phyloP scores from a whole-genome alignment of 1,140 invertebrate species.

The Ceratina australensis region DNA sequence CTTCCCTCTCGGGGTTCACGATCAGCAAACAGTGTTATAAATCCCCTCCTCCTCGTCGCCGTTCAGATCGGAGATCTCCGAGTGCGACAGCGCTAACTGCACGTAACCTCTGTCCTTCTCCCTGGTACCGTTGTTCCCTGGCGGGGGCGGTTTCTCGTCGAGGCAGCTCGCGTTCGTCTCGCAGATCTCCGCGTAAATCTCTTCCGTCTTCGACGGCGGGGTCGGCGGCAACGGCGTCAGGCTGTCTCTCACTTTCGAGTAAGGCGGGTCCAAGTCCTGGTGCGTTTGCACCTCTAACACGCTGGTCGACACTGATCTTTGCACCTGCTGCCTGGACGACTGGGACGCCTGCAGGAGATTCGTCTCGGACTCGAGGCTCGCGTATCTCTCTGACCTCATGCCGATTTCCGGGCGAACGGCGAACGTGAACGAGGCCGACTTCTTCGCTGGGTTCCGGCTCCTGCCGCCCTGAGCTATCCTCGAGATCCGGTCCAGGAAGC shows the following conservation, averaged over 20 bases:
- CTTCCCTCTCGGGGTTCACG: neutral
- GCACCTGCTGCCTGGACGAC: conserved; percentile 69
- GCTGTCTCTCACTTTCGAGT: conserved; percentile 77
- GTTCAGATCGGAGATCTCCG: conserved; percentile 62
- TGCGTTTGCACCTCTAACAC: conserved; percentile 71
- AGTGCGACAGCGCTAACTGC: conserved; percentile 67
- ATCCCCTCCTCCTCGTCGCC: conserved; percentile 74
- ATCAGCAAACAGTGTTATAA: conserved; percentile 76
- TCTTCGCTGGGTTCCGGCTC: conserved; percentile 76
- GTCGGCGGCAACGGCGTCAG: conserved; percentile 72
- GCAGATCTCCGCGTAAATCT: conserved; percentile 77
- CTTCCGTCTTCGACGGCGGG: conserved; percentile 68
- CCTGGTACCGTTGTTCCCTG: conserved; percentile 51
- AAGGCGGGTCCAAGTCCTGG: conserved; percentile 72
- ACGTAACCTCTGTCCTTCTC: conserved; percentile 73
- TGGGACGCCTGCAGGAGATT: conserved; percentile 60
- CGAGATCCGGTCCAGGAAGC: conserved; percentile 73
- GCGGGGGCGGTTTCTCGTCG: conserved; percentile 63
- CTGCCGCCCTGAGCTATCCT: conserved; percentile 75
- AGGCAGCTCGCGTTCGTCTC: conserved; percentile 57
- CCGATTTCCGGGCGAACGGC: conserved; percentile 75
- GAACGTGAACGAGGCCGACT: conserved; percentile 76
- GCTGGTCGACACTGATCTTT: conserved; percentile 76
- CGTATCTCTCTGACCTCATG: conserved; percentile 75
- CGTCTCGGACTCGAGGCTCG: conserved; percentile 75